Conservation (phyloP, 2,113 vertebrate species). For the Ellobius talpinus region DNA sequence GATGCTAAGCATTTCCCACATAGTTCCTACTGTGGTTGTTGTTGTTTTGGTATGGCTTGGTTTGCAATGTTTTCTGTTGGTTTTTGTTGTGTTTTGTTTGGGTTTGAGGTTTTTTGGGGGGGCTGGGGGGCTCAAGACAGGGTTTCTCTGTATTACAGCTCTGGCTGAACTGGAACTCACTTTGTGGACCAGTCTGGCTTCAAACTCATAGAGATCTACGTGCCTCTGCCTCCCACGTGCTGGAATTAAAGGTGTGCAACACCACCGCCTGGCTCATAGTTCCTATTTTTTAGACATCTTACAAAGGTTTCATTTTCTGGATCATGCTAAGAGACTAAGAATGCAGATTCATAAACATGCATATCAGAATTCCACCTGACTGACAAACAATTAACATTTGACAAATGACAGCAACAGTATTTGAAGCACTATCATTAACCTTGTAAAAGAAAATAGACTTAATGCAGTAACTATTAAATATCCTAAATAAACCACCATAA, state of each 20-base stretch:
- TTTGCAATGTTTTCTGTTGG: too few species aligned
- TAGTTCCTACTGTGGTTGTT: not conserved
- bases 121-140: too few species aligned
- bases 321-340: conserved; percentile 16
- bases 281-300: not conserved
- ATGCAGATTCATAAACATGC: not conserved
- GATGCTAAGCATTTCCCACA: not conserved
- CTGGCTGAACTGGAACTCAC: too few species aligned
- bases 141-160: too few species aligned
- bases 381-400: conserved; percentile 25
- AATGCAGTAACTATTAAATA: not conserved
- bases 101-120: too few species aligned
- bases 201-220: too few species aligned
- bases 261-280: too few species aligned
- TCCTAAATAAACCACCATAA: conserved; percentile 37
- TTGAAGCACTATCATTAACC: conserved; percentile 32
- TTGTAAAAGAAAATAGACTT: not conserved
- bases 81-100: too few species aligned
- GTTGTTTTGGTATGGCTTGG: too few species aligned
- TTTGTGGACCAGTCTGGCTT: too few species aligned
- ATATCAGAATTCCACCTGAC: conserved; percentile 32
- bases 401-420: conserved; percentile 44
- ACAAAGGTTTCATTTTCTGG: conserved; percentile 32
- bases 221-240: too few species aligned
- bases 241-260: too few species aligned